A percentile compares a stretch with the other conserved stretches of the same genome.
Conservation (phyloP, 37 sponge, comb jelly and placozoan genomes). For the Cladorhizidae sp. region DNA sequence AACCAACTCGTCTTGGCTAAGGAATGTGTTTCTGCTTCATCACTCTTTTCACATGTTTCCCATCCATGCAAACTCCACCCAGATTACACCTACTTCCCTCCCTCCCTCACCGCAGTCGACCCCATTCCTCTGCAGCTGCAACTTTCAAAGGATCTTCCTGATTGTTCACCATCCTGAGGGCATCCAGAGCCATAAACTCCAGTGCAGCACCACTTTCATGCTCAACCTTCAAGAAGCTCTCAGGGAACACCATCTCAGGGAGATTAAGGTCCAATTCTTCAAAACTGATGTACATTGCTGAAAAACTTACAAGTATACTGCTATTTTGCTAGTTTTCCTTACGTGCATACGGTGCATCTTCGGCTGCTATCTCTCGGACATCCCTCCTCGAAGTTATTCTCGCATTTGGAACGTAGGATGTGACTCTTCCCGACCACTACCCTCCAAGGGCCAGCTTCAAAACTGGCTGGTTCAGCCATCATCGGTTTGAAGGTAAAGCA, state of each 20-base stretch:
- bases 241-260: conserved; percentile 96
- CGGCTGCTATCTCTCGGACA: conserved; percentile 11
- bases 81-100: neutral
- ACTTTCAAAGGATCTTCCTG: conserved; percentile 72
- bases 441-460: conserved; percentile 75
- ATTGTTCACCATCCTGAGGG: conserved; percentile 75
- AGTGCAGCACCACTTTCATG: conserved; percentile 61
- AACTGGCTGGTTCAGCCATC: neutral
- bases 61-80: neutral
- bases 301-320: neutral
- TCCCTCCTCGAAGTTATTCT: conserved; percentile 8
- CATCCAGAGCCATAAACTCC: conserved; percentile 83
- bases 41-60: neutral
- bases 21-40: neutral
- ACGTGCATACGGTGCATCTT: conserved; percentile 60
- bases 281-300: conserved; percentile 13
- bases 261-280: conserved; percentile 53
- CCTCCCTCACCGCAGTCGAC: conserved; percentile 41
- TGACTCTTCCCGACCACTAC: conserved; percentile 57
- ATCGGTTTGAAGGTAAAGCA: neutral
- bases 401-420: conserved; percentile 74
- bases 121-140: conserved; percentile 88
- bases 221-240: conserved; percentile 55
- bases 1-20: neutral
- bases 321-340: neutral